phyloP scores from a whole-genome alignment of 2,797 vertebrate species.

The Chaunax sp. region DNA sequence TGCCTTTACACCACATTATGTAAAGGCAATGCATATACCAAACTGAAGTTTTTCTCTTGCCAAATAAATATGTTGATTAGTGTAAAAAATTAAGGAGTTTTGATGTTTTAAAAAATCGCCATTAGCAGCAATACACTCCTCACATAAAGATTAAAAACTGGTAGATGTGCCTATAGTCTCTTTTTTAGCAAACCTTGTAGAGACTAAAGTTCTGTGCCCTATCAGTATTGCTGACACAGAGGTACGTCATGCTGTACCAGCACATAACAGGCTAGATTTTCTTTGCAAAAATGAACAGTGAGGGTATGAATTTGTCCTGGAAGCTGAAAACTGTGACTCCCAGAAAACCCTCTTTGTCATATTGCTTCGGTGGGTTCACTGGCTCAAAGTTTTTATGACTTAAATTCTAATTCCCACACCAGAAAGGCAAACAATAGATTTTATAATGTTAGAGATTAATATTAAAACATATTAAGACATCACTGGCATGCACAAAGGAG shows the following conservation, averaged over 20 bases:
- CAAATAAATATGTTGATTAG: not conserved
- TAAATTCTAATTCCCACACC: not conserved
- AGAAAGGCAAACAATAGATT: not conserved
- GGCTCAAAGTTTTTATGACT: constrained; percentile 5
- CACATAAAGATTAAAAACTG: not conserved
- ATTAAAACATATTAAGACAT: rapidly evolving
- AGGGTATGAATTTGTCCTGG: constrained; percentile 22
- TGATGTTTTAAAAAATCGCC: not conserved
- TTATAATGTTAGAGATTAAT: not conserved
- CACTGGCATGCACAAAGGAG: not conserved
- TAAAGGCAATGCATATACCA: not conserved
- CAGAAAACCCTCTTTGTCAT: constrained; percentile 8
- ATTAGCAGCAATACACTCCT: not conserved
- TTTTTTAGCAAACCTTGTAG: not conserved
- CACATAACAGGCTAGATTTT: constrained; percentile 8
- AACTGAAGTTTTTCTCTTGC: too few species aligned
- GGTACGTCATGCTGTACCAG: constrained; percentile 9
- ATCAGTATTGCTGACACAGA: constrained; percentile 26
- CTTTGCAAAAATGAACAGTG: not conserved
- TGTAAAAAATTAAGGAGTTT: too few species aligned
- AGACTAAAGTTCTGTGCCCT: not conserved
- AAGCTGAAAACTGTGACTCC: not conserved
- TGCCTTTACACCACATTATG: not conserved
- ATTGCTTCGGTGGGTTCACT: not conserved
- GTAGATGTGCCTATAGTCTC: not conserved